phyloP scores from a whole-genome alignment of 2,888 invertebrate genomes.

The Drosophila nigritarsus region DNA sequence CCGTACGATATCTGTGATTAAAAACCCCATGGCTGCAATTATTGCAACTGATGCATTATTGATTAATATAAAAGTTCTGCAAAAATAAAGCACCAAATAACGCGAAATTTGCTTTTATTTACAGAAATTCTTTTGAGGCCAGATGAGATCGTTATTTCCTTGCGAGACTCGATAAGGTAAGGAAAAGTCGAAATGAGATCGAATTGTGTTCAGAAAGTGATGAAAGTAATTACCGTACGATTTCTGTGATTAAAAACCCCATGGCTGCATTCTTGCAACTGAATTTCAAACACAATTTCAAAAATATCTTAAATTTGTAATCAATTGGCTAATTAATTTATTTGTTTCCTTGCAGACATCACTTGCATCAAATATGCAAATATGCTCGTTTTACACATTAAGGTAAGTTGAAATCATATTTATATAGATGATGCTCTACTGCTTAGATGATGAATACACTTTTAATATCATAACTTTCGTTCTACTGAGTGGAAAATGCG shows the following conservation, averaged over 20 bases:
- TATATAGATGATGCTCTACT: not conserved
- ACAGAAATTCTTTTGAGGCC: not conserved
- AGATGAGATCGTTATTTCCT: not conserved
- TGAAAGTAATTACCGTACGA: constrained; percentile 74
- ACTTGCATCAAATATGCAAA: not conserved
- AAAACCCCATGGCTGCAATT: constrained; percentile 67
- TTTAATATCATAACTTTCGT: constrained; percentile 72
- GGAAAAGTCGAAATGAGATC: not conserved
- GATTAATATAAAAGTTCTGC: not conserved
- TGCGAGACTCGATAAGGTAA: constrained; percentile 15
- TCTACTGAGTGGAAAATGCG: constrained; percentile 74
- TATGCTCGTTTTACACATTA: not conserved
- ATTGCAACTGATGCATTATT: constrained; percentile 61
- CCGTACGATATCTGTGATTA: constrained; percentile 68
- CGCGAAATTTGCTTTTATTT: not conserved
- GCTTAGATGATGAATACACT: constrained; percentile 63
- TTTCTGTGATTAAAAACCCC: constrained; percentile 61
- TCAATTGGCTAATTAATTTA: constrained; percentile 7
- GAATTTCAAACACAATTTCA: constrained; percentile 17
- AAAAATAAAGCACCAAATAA: not conserved
- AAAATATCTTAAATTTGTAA: rapidly evolving
- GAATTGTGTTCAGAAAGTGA: constrained; percentile 29
- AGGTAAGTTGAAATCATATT: constrained; percentile 16
- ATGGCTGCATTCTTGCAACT: constrained; percentile 75
- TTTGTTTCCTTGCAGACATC: constrained; percentile 28